Conservation (phyloP, 2,888 invertebrate species). For the Lycophotia porphyrea region DNA sequence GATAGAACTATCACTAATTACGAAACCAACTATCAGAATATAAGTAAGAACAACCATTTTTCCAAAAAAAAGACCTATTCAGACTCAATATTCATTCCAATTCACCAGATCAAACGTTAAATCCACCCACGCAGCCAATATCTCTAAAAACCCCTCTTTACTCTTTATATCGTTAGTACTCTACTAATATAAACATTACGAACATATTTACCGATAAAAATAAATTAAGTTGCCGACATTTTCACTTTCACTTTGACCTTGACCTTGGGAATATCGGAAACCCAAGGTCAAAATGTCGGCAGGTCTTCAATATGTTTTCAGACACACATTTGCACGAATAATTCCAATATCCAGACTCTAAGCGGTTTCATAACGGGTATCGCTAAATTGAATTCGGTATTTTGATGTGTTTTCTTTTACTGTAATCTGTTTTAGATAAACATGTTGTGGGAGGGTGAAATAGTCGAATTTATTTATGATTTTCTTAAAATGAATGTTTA, state of each 20-base stretch:
- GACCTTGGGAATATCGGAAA: conserved; percentile 6
- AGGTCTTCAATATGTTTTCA: conserved; percentile 47
- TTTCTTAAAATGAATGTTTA: no score
- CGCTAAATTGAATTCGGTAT: conserved; percentile 50
- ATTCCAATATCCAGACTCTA: conserved; percentile 46
- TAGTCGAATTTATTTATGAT: conserved; percentile 1
- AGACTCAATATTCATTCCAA: background rate
- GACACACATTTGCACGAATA: conserved; percentile 52
- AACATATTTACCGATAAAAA: conserved; percentile 58
- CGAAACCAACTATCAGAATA: background rate
- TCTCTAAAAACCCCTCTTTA: conserved; percentile 20
- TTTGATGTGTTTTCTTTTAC: conserved; percentile 36
- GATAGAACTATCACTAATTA: background rate
- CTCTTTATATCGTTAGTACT: conserved; percentile 26
- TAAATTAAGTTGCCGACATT: conserved; percentile 50
- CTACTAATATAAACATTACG: conserved; percentile 36
- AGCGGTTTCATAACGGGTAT: conserved; percentile 44
- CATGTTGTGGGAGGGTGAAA: background rate
- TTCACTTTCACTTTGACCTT: conserved; percentile 33
- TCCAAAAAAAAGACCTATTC: background rate
- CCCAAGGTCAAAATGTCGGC: conserved; percentile 37
- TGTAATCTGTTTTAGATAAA: conserved; percentile 33
- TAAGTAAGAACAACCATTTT: background rate
- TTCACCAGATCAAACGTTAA: background rate
- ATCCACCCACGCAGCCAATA: conserved; percentile 1